Percentiles rank a stretch among this genome's conserved stretches.
phyloP scores from a whole-genome alignment of 2,888 invertebrate species.

The Lapara coniferarum region DNA sequence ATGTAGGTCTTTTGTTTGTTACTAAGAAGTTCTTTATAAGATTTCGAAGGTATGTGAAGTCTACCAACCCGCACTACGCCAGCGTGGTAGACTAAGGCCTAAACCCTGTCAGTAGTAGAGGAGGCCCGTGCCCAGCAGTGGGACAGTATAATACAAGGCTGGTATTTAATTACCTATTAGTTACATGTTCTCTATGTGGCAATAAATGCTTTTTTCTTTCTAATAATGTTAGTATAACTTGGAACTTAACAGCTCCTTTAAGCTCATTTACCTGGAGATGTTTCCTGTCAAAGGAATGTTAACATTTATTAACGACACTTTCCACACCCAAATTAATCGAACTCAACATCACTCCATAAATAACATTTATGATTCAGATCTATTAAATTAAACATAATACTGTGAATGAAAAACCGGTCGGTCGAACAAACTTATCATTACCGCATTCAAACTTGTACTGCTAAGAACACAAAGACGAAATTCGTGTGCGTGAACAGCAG shows the following conservation, averaged over 20 bases:
- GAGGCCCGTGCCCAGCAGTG: no score
- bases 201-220: no score
- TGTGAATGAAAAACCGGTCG: constrained; percentile 72
- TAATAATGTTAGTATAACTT: no score
- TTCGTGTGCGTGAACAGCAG: not conserved
- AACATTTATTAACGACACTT: not conserved
- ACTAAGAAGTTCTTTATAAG: no score
- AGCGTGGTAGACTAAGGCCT: no score
- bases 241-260: not conserved
- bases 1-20: not conserved
- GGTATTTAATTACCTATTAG: no score
- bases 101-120: no score
- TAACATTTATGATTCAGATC: constrained; percentile 23
- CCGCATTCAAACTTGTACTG: constrained; percentile 25
- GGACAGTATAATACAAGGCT: no score
- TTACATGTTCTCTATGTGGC: no score
- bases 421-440: constrained; percentile 44
- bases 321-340: constrained; percentile 15
- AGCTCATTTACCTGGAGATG: not conserved
- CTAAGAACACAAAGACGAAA: not conserved
- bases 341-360: constrained; percentile 18
- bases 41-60: no score
- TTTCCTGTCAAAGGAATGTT: not conserved
- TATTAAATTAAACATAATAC: constrained; percentile 29
- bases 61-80: no score